A percentile compares a stretch with the other conserved stretches of the same genome.
phyloP scores from a whole-genome alignment of 2,797 vertebrate genomes.

The Cottoperca gobio region DNA sequence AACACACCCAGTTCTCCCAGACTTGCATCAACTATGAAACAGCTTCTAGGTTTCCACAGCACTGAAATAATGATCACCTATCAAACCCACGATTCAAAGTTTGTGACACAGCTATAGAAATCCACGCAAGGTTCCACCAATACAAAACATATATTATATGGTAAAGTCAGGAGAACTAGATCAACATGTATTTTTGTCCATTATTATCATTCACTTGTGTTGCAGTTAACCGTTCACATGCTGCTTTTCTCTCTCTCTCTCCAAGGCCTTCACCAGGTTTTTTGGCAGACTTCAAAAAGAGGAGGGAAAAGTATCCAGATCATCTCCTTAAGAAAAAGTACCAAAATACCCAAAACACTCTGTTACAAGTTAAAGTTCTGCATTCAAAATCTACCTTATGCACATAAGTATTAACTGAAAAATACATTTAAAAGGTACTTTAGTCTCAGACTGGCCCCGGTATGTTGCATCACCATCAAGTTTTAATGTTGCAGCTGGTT shows the following conservation, averaged over 20 bases:
- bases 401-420: neutral
- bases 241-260: neutral
- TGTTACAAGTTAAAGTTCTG: too few species aligned
- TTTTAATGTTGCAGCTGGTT: neutral
- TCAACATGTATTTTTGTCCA: neutral
- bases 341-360: too few species aligned
- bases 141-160: neutral
- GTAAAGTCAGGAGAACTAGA: neutral
- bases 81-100: slow-evolving; percentile 16
- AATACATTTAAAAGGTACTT: neutral
- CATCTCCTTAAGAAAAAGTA: too few species aligned
- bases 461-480: neutral
- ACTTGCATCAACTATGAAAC: slow-evolving; percentile 13
- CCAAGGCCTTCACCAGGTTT: neutral
- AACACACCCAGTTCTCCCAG: slow-evolving; percentile 29
- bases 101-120: slow-evolving; percentile 1
- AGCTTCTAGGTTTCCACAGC: neutral
- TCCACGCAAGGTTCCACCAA: neutral
- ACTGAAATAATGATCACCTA: slow-evolving; percentile 30
- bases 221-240: neutral
- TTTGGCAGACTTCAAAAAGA: neutral
- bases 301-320: neutral
- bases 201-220: neutral
- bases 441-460: too few species aligned
- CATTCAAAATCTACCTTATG: neutral